Conservation (phyloP, 2,888 invertebrate species). For the Orchesellides sinensis region DNA sequence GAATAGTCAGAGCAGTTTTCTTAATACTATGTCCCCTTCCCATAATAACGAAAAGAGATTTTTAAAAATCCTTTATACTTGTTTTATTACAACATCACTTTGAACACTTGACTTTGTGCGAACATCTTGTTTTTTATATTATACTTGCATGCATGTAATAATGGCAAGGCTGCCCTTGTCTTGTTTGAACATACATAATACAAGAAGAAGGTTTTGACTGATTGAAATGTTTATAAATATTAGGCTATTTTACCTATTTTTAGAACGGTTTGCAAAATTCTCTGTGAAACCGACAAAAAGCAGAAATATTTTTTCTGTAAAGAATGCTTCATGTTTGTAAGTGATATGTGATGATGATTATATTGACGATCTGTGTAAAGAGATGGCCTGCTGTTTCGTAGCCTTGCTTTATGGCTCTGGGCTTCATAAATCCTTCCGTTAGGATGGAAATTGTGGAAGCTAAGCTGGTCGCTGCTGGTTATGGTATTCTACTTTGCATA, state of each 20-base stretch:
- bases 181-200: constrained; percentile 20
- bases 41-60: neutral
- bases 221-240: constrained; percentile 62
- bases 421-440: neutral
- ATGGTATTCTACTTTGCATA: neutral
- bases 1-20: constrained; percentile 1
- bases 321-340: constrained; percentile 24
- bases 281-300: constrained; percentile 45
- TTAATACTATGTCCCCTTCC: neutral
- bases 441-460: too few species aligned
- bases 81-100: constrained; percentile 33
- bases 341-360: constrained; percentile 31
- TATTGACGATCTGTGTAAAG: constrained; percentile 35
- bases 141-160: constrained; percentile 16
- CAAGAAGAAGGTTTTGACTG: constrained; percentile 46
- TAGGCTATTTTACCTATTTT: constrained; percentile 60
- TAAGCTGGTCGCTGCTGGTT: neutral
- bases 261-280: constrained; percentile 50
- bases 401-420: neutral
- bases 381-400: constrained; percentile 5
- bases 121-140: constrained; percentile 42
- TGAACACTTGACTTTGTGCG: constrained; percentile 50
- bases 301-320: constrained; percentile 36
- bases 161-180: constrained; percentile 48
- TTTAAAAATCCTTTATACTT: constrained; percentile 3